A percentile compares a stretch with the other conserved stretches of the same genome.
These are phyloP conservation scores for Agraylea sexmaculata DNA, from an alignment of 1,140 invertebrate genomes.

Conservation along the genomic window DNA sequence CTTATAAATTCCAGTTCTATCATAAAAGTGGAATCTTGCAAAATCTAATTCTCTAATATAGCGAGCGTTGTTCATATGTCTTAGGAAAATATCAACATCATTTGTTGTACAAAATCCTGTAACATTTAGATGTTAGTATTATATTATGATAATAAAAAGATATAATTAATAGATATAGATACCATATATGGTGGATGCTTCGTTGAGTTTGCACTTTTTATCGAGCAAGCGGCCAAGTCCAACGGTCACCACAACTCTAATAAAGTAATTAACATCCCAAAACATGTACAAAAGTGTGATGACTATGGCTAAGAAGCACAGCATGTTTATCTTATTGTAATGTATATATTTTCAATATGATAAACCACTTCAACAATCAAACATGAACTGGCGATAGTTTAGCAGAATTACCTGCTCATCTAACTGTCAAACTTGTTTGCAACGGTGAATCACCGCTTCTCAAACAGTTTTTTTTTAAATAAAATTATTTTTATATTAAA, in stretches of 20 bases:
- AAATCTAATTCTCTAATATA: slow-evolving; percentile 75
- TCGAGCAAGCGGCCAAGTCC: slow-evolving; percentile 50
- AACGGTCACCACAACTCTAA: slow-evolving; percentile 52
- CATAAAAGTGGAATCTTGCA: slow-evolving; percentile 67
- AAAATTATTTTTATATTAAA: no score
- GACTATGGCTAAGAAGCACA: slow-evolving; percentile 30
- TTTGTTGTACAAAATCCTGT: slow-evolving; percentile 67
- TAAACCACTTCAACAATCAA: no score
- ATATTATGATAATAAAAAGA: no score
- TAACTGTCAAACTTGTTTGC: no score
- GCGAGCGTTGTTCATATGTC: slow-evolving; percentile 79
- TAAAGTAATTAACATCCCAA: slow-evolving; percentile 68
- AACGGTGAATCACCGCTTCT: no score
- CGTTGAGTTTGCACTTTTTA: slow-evolving; percentile 53
- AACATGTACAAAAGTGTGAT: slow-evolving; percentile 54
- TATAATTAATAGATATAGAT: slow-evolving; percentile 24
- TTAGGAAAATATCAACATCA: slow-evolving; percentile 66
- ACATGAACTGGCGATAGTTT: no score
- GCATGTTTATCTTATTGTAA: no score
- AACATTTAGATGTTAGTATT: no score
- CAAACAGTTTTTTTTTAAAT: no score
- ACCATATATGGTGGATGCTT: slow-evolving; percentile 59
- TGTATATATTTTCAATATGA: no score
- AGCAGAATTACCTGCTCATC: no score
- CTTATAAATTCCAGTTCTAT: slow-evolving; percentile 52